These are phyloP conservation scores for Gymnocephalus cernua DNA, from an alignment of 2,113 vertebrate species.

Conservation along the genomic window DNA sequence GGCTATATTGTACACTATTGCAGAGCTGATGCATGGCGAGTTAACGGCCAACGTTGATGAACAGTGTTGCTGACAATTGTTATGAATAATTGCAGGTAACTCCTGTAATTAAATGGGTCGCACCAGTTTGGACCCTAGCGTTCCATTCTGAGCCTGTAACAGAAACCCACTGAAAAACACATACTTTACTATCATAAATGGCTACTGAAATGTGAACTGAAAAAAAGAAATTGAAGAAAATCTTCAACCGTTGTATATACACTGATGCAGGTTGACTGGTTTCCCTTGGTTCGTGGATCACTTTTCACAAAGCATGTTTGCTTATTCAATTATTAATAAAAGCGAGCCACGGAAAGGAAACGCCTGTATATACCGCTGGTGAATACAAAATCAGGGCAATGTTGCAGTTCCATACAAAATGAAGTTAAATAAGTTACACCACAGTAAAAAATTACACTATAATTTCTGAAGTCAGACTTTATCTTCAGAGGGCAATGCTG, in stretches of 20 bases:
- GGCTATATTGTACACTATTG: neutral
- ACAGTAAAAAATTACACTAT: constrained; percentile 39
- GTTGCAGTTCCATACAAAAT: constrained; percentile 31
- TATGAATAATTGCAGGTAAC: neutral
- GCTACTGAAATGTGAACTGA: neutral
- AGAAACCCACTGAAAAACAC: neutral
- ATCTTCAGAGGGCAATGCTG: constrained; percentile 26
- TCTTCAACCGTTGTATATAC: neutral
- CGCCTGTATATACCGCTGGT: neutral
- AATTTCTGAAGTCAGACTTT: constrained; percentile 56
- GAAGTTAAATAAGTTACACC: constrained; percentile 28
- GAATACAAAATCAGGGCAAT: constrained; percentile 49
- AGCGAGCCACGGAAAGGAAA: neutral
- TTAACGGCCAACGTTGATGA: neutral
- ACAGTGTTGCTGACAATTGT: neutral
- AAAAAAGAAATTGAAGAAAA: neutral
- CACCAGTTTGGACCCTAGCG: neutral
- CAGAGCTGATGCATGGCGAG: neutral
- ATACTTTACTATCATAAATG: neutral
- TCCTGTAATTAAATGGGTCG: neutral
- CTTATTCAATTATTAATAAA: constrained; percentile 56
- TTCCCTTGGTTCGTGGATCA: constrained; percentile 29
- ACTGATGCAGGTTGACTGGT: neutral
- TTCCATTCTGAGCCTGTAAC: constrained; percentile 5
- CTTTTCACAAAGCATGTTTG: constrained; percentile 37